phyloP scores from a whole-genome alignment of 2,113 vertebrate genomes.

The Scopus umbretta region DNA sequence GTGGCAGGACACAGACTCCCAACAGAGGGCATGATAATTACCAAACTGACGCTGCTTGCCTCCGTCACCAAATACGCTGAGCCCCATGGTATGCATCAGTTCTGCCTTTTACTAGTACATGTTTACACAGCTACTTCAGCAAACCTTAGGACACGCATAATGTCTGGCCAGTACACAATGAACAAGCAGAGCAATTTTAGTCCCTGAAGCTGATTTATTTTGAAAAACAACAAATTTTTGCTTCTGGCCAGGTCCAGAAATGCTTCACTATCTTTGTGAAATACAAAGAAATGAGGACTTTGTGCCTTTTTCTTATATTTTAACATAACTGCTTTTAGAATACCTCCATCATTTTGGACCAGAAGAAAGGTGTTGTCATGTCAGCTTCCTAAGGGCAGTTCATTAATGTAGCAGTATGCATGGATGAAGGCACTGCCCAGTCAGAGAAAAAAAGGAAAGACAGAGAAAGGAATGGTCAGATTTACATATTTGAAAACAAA shows the following conservation, averaged over 20 bases:
- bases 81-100: rapidly evolving
- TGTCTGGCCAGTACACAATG: not conserved
- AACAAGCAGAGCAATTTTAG: not conserved
- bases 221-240: not conserved
- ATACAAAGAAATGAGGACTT: not conserved
- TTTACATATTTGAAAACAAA: not conserved
- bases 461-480: not conserved
- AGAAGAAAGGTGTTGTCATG: not conserved
- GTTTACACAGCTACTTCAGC: not conserved
- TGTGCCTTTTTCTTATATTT: not conserved
- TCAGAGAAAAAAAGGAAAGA: not conserved
- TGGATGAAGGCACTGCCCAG: not conserved
- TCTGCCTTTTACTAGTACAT: rapidly evolving
- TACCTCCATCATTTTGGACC: not conserved
- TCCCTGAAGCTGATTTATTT: not conserved
- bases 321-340: not conserved
- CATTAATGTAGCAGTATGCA: not conserved
- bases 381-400: not conserved
- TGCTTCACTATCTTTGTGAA: not conserved
- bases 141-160: rapidly evolving
- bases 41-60: rapidly evolving
- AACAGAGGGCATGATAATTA: not conserved
- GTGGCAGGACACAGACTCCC: not conserved
- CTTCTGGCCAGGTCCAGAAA: not conserved
- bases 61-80: not conserved